Conservation (phyloP, 2,888 invertebrate genomes). For the Cantharis nigra region DNA sequence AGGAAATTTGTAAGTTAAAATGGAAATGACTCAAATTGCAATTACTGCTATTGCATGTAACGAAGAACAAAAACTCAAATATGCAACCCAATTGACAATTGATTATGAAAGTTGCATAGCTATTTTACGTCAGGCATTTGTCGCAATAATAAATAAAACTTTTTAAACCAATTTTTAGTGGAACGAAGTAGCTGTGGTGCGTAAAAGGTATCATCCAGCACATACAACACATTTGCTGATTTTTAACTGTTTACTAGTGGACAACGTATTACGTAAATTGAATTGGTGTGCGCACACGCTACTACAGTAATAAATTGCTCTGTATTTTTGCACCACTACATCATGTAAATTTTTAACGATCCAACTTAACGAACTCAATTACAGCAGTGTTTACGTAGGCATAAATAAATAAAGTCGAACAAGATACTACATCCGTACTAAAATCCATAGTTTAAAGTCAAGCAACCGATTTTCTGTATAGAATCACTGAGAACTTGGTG, state of each 20-base stretch:
- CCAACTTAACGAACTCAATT: neutral
- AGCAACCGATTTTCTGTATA: neutral
- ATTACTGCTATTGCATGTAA: too few species aligned
- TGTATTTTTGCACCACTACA: neutral
- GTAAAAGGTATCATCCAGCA: too few species aligned
- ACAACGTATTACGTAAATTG: neutral
- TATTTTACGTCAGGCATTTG: too few species aligned
- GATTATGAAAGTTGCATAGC: too few species aligned
- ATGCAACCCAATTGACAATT: too few species aligned
- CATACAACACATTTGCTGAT: too few species aligned
- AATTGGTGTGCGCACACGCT: neutral
- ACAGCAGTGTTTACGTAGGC: neutral
- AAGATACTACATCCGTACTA: neutral
- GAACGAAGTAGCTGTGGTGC: too few species aligned
- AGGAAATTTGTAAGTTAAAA: too few species aligned
- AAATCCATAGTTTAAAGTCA: neutral
- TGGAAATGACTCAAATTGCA: too few species aligned
- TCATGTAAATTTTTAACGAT: neutral
- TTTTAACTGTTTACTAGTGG: neutral
- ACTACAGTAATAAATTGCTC: neutral
- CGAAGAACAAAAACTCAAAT: too few species aligned
- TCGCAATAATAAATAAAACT: too few species aligned
- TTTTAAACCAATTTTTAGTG: too few species aligned
- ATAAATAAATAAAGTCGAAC: neutral
- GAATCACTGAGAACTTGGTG: neutral